Conservation (phyloP, 2,888 invertebrate genomes). For the Metallyticus violacea region DNA sequence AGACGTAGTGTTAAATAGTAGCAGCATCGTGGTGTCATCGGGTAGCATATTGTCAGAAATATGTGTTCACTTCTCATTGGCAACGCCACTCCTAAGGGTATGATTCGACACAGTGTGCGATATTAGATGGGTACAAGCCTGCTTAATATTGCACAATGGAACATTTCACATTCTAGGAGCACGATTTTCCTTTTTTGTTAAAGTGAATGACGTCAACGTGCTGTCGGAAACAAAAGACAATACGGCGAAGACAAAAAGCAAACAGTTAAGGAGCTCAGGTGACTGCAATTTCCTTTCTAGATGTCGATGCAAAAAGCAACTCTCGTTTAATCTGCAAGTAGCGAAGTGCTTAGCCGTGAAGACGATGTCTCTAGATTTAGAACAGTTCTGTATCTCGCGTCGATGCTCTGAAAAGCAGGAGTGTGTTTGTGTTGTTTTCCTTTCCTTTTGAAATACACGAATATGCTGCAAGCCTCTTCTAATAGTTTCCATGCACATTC, state of each 20-base stretch:
- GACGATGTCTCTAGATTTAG: not conserved
- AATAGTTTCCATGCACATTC: not conserved
- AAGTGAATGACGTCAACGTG: not conserved
- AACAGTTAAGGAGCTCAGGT: not conserved
- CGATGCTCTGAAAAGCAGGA: not conserved
- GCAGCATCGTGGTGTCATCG: too few species aligned
- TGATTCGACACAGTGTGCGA: too few species aligned
- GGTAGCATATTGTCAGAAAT: too few species aligned
- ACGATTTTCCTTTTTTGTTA: not conserved
- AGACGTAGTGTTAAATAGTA: too few species aligned
- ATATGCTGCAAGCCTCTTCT: not conserved
- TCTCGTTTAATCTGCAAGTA: not conserved
- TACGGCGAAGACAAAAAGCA: not conserved
- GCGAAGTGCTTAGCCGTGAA: not conserved
- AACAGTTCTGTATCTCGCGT: not conserved
- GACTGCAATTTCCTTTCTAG: not conserved
- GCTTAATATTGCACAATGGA: too few species aligned
- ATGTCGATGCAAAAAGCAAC: not conserved
- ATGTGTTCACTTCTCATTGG: too few species aligned
- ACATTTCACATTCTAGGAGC: too few species aligned
- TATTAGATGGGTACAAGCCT: too few species aligned
- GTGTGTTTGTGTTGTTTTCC: too few species aligned
- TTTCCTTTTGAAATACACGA: too few species aligned
- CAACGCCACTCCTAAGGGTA: too few species aligned
- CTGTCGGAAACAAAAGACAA: not conserved